phyloP scores from a whole-genome alignment of 2,113 vertebrate genomes.

The Upupa epops region DNA sequence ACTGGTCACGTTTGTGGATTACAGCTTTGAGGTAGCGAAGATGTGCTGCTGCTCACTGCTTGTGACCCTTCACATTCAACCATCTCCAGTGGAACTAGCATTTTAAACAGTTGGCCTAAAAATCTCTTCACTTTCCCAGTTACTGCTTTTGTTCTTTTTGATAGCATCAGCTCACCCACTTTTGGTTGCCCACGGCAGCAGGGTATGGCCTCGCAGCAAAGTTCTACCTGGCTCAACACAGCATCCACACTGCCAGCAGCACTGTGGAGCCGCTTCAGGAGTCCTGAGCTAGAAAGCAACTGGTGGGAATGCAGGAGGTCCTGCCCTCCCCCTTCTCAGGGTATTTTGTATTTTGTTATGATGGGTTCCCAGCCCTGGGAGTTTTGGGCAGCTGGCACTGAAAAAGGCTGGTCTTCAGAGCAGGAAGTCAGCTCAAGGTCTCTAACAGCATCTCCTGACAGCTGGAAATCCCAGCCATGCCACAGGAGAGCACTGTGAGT shows the following conservation, averaged over 20 bases:
- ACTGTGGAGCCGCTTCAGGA: fast-evolving
- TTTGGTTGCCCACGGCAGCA: neutral
- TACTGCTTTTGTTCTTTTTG: neutral
- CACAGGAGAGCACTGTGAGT: neutral
- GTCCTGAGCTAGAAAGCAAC: neutral
- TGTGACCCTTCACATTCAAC: neutral
- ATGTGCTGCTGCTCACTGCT: neutral
- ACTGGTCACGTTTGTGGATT: too few species aligned
- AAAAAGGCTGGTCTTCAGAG: neutral
- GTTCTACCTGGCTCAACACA: neutral
- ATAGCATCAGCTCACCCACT: neutral
- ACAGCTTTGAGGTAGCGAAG: too few species aligned
- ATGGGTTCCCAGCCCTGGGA: neutral
- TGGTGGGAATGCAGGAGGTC: neutral
- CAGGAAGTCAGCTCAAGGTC: neutral
- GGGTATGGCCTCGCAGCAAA: fast-evolving
- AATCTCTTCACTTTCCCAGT: neutral
- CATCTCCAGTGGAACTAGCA: neutral
- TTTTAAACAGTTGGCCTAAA: neutral
- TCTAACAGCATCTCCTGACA: neutral
- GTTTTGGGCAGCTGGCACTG: neutral
- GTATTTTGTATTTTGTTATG: neutral
- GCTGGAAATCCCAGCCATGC: neutral
- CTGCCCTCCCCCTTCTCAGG: too few species aligned
- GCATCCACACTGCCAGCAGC: neutral